Base-by-base conservation (phyloP, 2,113 vertebrate species). In the Eurystomus gularis region DNA sequence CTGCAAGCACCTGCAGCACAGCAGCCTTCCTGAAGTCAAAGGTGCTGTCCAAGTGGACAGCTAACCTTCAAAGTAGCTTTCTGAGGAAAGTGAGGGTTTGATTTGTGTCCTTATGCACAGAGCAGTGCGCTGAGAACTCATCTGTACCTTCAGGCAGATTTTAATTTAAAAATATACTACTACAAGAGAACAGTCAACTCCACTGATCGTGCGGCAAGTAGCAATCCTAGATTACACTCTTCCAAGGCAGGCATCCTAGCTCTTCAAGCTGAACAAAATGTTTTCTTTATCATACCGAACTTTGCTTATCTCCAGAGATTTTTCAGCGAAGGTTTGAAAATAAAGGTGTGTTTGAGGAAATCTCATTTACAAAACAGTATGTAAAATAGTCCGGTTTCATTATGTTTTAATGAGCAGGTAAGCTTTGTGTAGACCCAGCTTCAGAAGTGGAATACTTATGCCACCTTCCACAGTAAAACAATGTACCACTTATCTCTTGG, bases 311-410 rank as follows among this genome's bases (percentile, higher is more conserved):
- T 80, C 80, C 57, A 37, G 64, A 79, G 57, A 18, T 64, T 71
- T 92, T 80, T 91, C 60, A 91, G 57, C 94, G 60, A 40, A 92
- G 46, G 57, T 72, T 58, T 93, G 88, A 96, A 96, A 96, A 92
- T 24, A 78, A 90, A 96, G 7, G 16, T 49, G n/a, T 70, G 73
- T 48, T 93, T 96, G 62, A 68, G 40, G 40, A 92, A 97, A 37
- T 18, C 58, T 92, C n/a, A 52, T 86, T 92, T 92, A 88, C 73
- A 93, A 92, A 93, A 83, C 35, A 84, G 61, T 91, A 82, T 86
- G 72, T 33, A 86, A 90, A 94, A 82, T 1, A 68, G 54, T 55
- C 61, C 46, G 44, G 40, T 80, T 93, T 76, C 39, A 92, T 88
- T 91, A 62, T 2, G 4, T 60, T 82, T 79, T 96, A 83, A 81